Evolutionary conservation across 2,797 vertebrate species (phyloP).

Genomic region (Clarias fuscus): DNA sequence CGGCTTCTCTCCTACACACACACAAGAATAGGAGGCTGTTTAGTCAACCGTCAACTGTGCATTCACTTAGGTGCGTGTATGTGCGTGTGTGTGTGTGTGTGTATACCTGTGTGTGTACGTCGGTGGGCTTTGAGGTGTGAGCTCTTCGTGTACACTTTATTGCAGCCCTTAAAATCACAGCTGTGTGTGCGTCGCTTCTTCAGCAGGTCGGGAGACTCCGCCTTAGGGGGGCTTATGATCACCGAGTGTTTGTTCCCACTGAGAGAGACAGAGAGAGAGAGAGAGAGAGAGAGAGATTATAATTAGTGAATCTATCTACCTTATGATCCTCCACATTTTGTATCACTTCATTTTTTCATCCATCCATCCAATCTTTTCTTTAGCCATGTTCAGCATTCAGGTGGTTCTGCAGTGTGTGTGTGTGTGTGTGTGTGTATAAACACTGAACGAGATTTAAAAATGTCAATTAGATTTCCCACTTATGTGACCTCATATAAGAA

Average conservation of each 20-base stretch:
- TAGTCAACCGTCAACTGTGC: neutral
- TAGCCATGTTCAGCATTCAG: too few species aligned
- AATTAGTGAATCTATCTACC: neutral
- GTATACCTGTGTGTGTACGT: constrained; percentile 92
- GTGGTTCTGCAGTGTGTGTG: too few species aligned
- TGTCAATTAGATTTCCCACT: too few species aligned
- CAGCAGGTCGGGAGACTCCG: constrained; percentile 90
- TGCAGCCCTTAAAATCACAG: constrained; percentile 93
- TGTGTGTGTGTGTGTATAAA: too few species aligned
- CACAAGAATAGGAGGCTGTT: neutral
- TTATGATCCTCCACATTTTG: neutral
- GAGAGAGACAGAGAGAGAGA: constrained; percentile 21
- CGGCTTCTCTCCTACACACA: constrained; percentile 89
- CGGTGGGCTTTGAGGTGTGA: constrained; percentile 98
- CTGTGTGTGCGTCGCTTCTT: constrained; percentile 93
- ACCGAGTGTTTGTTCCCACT: constrained; percentile 89
- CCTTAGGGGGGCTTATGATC: constrained; percentile 84
- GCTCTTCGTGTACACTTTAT: constrained; percentile 99
- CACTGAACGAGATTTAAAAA: too few species aligned
- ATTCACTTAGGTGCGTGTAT: neutral
- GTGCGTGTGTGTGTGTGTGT: constrained; percentile 24
- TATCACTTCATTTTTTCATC: neutral
- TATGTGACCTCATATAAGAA: too few species aligned
- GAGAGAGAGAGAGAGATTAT: constrained; percentile 16
- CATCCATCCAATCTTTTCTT: neutral